Conservation (phyloP, 1,140 invertebrate genomes). For the Bombus consobrinus region DNA sequence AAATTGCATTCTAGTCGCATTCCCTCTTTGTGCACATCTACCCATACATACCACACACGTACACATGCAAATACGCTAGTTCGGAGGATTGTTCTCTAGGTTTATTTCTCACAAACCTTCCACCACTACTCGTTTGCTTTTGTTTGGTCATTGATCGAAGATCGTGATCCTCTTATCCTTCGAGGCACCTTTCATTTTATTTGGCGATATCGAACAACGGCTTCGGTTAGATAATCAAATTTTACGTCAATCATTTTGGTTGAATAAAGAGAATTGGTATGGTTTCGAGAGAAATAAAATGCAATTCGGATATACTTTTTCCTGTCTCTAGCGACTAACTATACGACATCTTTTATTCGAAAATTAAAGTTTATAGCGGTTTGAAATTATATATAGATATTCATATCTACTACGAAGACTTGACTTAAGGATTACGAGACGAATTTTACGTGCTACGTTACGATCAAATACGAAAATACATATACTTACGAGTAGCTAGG, state of each 20-base stretch:
- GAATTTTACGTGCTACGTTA: constrained; percentile 6
- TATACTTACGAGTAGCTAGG: not conserved
- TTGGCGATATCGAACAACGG: not conserved
- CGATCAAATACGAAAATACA: not conserved
- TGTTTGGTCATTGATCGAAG: not conserved
- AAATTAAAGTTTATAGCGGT: constrained; percentile 4
- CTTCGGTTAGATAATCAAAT: not conserved
- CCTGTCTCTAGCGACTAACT: not conserved
- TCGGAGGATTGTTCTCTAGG: not conserved
- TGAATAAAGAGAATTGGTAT: not conserved
- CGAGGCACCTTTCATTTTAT: not conserved
- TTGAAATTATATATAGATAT: constrained; percentile 31
- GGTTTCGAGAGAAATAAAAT: not conserved
- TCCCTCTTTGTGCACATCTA: constrained; percentile 2
- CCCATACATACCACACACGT: not conserved
- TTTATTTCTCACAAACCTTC: not conserved
- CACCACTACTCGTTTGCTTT: not conserved
- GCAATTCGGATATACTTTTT: not conserved
- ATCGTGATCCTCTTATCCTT: not conserved
- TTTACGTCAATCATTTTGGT: not conserved
- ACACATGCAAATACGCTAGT: not conserved
- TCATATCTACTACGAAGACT: constrained; percentile 31
- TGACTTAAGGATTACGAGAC: not conserved
- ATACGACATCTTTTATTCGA: not conserved
- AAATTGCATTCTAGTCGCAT: not conserved